Evolutionary conservation across 2,113 vertebrate genomes (phyloP).

Genomic region (Willisornis vidua): DNA sequence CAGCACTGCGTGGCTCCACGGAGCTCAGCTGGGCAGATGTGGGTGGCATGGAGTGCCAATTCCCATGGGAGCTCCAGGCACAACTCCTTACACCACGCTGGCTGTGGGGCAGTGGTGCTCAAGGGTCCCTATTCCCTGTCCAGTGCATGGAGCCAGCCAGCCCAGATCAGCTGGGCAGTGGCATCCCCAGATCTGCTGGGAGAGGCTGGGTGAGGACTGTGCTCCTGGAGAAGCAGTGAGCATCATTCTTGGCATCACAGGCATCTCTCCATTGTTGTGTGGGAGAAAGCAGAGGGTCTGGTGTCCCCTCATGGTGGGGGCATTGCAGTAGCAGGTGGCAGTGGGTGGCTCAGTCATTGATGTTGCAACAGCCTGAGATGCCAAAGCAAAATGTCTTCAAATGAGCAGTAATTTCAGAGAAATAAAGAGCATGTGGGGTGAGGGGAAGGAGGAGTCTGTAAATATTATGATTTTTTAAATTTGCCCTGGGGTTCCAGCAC

Average conservation of each 20-base stretch:
- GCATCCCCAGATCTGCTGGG: background rate
- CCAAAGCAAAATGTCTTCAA: constrained; percentile 24
- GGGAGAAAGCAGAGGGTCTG: background rate
- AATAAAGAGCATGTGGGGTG: constrained; percentile 26
- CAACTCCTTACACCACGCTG: rapidly evolving
- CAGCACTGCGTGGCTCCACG: rapidly evolving
- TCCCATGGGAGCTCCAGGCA: background rate
- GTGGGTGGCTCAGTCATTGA: background rate
- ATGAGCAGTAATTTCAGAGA: constrained; percentile 49
- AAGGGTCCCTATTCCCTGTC: background rate
- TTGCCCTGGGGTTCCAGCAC: constrained; percentile 61
- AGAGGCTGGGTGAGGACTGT: background rate
- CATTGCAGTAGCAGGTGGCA: background rate
- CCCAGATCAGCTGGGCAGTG: rapidly evolving
- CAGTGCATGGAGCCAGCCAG: rapidly evolving
- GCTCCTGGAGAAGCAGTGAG: background rate
- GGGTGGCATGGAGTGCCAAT: rapidly evolving
- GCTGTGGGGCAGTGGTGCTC: rapidly evolving
- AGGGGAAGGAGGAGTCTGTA: constrained; percentile 55
- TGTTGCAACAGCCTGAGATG: background rate
- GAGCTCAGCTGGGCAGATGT: rapidly evolving
- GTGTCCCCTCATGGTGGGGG: background rate
- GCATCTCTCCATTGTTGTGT: rapidly evolving
- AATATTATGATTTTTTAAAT: constrained; percentile 68
- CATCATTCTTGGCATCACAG: background rate